phyloP scores from a whole-genome alignment of 2,113 vertebrate species.

The Illadopsis cleaveri region DNA sequence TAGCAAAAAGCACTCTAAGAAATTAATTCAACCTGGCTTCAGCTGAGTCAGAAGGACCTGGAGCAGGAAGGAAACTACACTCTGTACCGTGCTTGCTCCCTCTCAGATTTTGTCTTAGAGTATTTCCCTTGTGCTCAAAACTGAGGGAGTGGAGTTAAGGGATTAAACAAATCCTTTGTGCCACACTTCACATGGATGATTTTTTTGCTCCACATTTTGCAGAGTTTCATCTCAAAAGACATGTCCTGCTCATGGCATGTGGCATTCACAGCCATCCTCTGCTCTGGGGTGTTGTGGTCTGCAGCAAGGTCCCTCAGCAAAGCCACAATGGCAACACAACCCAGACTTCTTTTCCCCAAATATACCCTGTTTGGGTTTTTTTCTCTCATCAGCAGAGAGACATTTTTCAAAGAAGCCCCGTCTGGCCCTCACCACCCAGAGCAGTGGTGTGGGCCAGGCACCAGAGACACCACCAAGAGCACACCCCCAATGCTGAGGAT shows the following conservation, averaged over 20 bases:
- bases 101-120: not conserved
- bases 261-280: not conserved
- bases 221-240: not conserved
- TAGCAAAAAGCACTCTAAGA: constrained; percentile 55
- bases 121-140: not conserved
- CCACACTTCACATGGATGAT: not conserved
- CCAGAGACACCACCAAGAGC: not conserved
- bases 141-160: not conserved
- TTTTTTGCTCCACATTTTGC: not conserved
- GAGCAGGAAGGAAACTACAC: not conserved
- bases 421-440: not conserved
- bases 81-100: not conserved
- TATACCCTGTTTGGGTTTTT: rapidly evolving
- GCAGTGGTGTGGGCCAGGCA: not conserved
- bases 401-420: not conserved
- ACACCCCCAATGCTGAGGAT: not conserved
- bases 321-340: not conserved
- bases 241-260: rapidly evolving
- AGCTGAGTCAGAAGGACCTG: not conserved
- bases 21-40: constrained; percentile 34
- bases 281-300: not conserved
- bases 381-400: not conserved
- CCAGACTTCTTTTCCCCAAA: not conserved
- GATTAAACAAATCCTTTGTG: not conserved
- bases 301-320: not conserved